Percentiles rank a stretch among this genome's conserved stretches.
Conservation (phyloP, 2,113 vertebrate genomes). For the Ophthalmolycus amberensis region DNA sequence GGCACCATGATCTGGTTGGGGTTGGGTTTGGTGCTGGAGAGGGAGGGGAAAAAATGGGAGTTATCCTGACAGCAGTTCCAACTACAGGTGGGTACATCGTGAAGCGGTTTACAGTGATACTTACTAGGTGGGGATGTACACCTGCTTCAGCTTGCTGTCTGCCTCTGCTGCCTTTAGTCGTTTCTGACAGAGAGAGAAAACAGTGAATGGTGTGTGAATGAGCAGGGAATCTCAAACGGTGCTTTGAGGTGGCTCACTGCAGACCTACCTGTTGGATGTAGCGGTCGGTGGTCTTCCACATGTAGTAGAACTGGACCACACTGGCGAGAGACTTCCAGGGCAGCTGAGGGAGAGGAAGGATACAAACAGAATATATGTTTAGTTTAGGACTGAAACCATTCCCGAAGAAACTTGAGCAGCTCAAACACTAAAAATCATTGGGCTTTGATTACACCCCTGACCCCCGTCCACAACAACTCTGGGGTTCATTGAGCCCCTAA, state of each 20-base stretch:
- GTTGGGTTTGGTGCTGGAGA: conserved; percentile 92
- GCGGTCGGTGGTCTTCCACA: conserved; percentile 98
- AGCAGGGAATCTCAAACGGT: background rate
- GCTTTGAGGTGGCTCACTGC: background rate
- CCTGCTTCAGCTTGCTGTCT: conserved; percentile 94
- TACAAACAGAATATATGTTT: background rate
- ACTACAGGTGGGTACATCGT: fast-evolving
- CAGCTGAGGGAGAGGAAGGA: conserved; percentile 77
- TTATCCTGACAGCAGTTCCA: background rate
- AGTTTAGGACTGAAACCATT: background rate
- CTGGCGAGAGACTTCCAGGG: conserved; percentile 96
- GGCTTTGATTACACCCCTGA: too few relatives aligned
- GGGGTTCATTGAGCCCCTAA: background rate
- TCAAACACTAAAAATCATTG: background rate
- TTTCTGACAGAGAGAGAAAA: conserved; percentile 81
- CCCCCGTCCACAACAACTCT: too few relatives aligned
- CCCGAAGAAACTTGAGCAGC: background rate
- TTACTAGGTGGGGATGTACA: conserved; percentile 97
- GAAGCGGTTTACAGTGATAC: conserved; percentile 60
- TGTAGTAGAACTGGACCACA: conserved; percentile 96
- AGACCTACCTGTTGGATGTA: conserved; percentile 92
- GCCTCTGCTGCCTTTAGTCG: conserved; percentile 94
- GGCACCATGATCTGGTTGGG: conserved; percentile 95
- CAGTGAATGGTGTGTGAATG: background rate
- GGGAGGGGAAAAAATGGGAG: background rate